Evolutionary conservation across 2,888 invertebrate species (phyloP), one percentile per base, ranked within the genome.

Genomic region (Cactoblastis cactorum): DNA sequence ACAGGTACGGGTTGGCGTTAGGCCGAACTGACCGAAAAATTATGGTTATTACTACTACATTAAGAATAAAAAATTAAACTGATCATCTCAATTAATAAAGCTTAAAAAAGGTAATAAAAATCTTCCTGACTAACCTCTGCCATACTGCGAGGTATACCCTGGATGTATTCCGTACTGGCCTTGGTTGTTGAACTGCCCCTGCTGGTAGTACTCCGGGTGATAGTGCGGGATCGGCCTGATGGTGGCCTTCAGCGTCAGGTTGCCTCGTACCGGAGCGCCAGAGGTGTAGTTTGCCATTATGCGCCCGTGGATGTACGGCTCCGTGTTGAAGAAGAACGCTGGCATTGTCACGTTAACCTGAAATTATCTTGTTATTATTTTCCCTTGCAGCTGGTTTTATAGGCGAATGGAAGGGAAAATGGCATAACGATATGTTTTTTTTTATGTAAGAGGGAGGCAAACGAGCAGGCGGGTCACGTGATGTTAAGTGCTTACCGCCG

Each of bases 271-370:
- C 0, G 98, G 97, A 19, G 95, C 95, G 0, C 98, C 98, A 53
- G 96, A 97, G 0, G 98, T 98, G 74, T 97, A 98, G 92, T 98
- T 98, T 0, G 98, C 98, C 93, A 96, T 95, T 1, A 98, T 92
- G 0, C 94, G 92, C 0, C 98, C 98, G 69, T 94, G 92, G 69
- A 98, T 93, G 69, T 90, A 97, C 8, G 91, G 92, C 65, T 97
- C 97, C 17, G 95, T 95, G 67, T 95, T 95, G 77, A 97, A 95
- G 87, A 98, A 96, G 80, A 97, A 97, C 0, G 97, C 95, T 0
- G 98, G 96, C 95, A 98, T 97, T 0, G 97, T 97, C 0, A 98
- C 97, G 80, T 98, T 98, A 0, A 97, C 96, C 92, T 93, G 70
- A 28, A 35, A 0, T 1, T 3, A 35, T n/a, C n/a, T n/a, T n/a